Conservation (phyloP, 2,888 invertebrate species). For the Andrena haemorrhoa region DNA sequence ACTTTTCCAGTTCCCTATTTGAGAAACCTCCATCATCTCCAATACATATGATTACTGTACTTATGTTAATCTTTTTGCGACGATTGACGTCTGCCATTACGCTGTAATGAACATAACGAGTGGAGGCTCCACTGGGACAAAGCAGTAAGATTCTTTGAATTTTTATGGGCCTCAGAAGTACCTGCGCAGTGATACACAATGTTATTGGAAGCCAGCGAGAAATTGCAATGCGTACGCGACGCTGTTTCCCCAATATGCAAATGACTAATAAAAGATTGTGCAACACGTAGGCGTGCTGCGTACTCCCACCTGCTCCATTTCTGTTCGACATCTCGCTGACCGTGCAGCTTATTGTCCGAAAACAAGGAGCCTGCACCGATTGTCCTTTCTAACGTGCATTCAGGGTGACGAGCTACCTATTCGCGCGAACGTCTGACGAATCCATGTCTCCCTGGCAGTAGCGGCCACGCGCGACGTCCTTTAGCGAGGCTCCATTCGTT, state of each 20-base stretch:
- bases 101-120: too few species aligned
- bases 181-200: conserved; percentile 10
- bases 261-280: conserved; percentile 58
- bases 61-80: too few species aligned
- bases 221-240: conserved; percentile 28
- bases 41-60: too few species aligned
- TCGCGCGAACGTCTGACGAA: neutral
- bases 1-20: too few species aligned
- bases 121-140: neutral
- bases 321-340: too few species aligned
- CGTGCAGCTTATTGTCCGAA: too few species aligned
- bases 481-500: neutral
- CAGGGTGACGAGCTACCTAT: neutral
- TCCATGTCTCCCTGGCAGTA: neutral
- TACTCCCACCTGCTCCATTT: conserved; percentile 9
- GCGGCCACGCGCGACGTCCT: too few species aligned
- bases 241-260: conserved; percentile 32
- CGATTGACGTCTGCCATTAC: too few species aligned
- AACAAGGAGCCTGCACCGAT: too few species aligned
- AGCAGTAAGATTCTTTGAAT: conserved; percentile 12
- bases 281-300: conserved; percentile 48
- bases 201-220: neutral
- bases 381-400: too few species aligned
- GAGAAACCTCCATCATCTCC: too few species aligned
- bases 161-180: conserved; percentile 30